These are phyloP conservation scores for Cebidichthys violaceus DNA, from an alignment of 2,113 vertebrate genomes.

Conservation along the genomic window DNA sequence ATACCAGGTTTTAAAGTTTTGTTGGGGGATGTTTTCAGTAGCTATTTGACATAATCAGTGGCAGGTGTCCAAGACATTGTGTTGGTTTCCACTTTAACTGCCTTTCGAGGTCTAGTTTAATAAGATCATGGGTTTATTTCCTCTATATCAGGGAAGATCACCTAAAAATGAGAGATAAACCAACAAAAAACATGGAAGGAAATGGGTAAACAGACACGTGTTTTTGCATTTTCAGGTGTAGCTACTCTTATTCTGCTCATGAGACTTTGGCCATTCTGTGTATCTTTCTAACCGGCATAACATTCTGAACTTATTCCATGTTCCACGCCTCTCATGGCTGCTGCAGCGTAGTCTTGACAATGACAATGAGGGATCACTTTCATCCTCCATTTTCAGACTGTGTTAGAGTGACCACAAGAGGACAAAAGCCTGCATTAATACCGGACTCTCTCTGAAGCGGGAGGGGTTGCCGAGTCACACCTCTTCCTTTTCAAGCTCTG, in stretches of 20 bases:
- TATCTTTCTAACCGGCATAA: neutral
- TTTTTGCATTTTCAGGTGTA: neutral
- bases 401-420: constrained; percentile 82
- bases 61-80: neutral
- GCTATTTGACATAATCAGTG: neutral
- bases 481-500: neutral
- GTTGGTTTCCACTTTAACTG: neutral
- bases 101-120: neutral
- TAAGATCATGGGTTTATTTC: neutral
- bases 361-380: constrained; percentile 53
- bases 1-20: constrained; percentile 8
- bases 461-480: neutral
- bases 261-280: neutral
- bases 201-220: too few species aligned
- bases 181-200: neutral
- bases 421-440: constrained; percentile 73
- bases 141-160: neutral
- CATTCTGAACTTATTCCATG: neutral
- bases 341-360: neutral
- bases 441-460: constrained; percentile 20
- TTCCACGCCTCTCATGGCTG: neutral
- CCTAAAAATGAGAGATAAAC: neutral
- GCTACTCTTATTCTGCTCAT: neutral
- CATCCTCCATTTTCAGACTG: constrained; percentile 61
- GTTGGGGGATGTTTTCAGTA: constrained; percentile 4